Evolutionary conservation across 2,888 invertebrate genomes (phyloP), one percentile per base, ranked within the genome.

Genomic region (Tillus elongatus): DNA sequence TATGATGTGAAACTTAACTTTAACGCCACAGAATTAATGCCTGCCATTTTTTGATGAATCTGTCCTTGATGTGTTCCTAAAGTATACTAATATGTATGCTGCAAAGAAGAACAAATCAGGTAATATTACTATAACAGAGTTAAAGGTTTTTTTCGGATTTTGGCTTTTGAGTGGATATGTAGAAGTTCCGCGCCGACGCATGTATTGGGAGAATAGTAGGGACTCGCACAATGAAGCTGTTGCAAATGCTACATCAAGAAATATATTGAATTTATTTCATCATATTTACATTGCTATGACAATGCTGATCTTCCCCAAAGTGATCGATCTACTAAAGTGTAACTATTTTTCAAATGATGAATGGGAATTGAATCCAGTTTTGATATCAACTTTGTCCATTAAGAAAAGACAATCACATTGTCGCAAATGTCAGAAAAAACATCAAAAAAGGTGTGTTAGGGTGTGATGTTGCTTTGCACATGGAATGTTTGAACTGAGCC

Each of bases 311-410:
- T 39, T 13, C 19, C 38, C 14, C 27, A 11, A 15, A 30, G 36
- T 24, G 54, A 57, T 39, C 50, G 46, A 40, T 53, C 52, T 33
- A 40, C 44, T 3, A 53, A 54, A 46, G 47, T 52, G 9, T 44
- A 51, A 4, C 54, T 52, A n/a, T n/a, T n/a, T n/a, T n/a, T n/a
- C n/a, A n/a, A n/a, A n/a, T n/a, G n/a, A n/a, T n/a, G n/a, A n/a
- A n/a, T n/a, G n/a, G n/a, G n/a, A n/a, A n/a, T n/a, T n/a, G n/a
- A n/a, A n/a, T n/a, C n/a, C n/a, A n/a, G n/a, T n/a, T n/a, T n/a
- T n/a, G n/a, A n/a, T n/a, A n/a, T n/a, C n/a, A n/a, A n/a, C n/a
- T n/a, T n/a, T n/a, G n/a, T n/a, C n/a, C n/a, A n/a, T n/a, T n/a
- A n/a, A n/a, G n/a, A n/a, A n/a, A n/a, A n/a, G n/a, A n/a, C n/a